phyloP scores from a whole-genome alignment of 2,888 invertebrate genomes.

The Bibio marci region DNA sequence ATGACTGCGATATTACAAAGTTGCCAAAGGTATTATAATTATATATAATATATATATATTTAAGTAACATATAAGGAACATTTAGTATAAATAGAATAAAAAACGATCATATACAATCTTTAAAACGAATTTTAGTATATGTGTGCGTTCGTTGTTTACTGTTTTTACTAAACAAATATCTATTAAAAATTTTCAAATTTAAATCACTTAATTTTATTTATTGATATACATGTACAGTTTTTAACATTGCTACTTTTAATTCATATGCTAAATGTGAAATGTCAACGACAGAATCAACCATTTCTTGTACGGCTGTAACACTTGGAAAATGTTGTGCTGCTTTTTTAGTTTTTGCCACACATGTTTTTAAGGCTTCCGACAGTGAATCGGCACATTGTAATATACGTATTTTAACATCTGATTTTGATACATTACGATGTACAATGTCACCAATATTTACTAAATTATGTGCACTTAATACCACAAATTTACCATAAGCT shows the following conservation, averaged over 20 bases:
- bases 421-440: conserved; percentile 63
- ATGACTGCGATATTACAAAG: no score
- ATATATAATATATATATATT: no score
- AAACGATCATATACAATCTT: no score
- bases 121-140: no score
- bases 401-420: conserved; percentile 54
- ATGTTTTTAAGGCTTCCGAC: conserved; percentile 63
- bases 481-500: conserved; percentile 86
- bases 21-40: no score
- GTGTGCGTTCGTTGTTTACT: no score
- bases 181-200: no score
- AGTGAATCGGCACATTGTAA: conserved; percentile 61
- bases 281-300: conserved; percentile 80
- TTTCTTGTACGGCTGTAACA: conserved; percentile 76
- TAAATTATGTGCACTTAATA: conserved; percentile 82
- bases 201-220: no score
- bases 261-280: conserved; percentile 72
- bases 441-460: conserved; percentile 91
- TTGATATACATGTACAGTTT: no score
- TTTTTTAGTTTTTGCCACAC: conserved; percentile 75
- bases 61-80: no score
- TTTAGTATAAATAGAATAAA: no score
- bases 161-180: no score
- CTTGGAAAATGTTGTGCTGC: conserved; percentile 87
- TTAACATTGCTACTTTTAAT: conserved; percentile 54